Conservation (phyloP, 2,797 vertebrate genomes). For the Rhinophrynus dorsalis region DNA sequence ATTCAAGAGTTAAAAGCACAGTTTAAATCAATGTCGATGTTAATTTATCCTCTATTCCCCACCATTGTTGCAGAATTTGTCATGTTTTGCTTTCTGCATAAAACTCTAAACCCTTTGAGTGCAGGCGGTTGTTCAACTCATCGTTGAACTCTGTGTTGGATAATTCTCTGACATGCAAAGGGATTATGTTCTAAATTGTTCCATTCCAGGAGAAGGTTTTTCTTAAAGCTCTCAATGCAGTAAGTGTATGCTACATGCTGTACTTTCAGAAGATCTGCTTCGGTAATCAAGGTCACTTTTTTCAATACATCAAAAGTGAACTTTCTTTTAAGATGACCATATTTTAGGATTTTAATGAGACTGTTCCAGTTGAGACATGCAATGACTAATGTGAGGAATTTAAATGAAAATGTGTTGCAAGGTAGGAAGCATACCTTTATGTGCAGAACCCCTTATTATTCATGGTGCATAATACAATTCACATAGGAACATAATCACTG, state of each 20-base stretch:
- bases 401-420: constrained; percentile 31
- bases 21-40: too few species aligned
- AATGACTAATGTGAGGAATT: constrained; percentile 19
- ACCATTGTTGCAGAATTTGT: too few species aligned
- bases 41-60: too few species aligned
- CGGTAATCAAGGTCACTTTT: constrained; percentile 42
- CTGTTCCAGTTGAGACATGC: constrained; percentile 8
- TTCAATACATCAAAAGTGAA: constrained; percentile 11
- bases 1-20: too few species aligned
- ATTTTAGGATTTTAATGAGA: constrained; percentile 42
- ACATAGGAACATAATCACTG: constrained; percentile 40
- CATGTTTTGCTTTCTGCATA: too few species aligned
- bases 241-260: constrained; percentile 17
- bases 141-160: too few species aligned
- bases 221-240: constrained; percentile 15
- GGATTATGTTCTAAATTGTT: constrained; percentile 25
- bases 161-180: too few species aligned
- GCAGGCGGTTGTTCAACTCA: too few species aligned
- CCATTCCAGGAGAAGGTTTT: constrained; percentile 1
- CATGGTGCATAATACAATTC: constrained; percentile 25
- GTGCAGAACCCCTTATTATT: constrained; percentile 34
- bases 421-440: constrained; percentile 19
- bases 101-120: too few species aligned
- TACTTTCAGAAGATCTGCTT: constrained; percentile 11
- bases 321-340: constrained; percentile 32